phyloP scores from a whole-genome alignment of 2,113 vertebrate genomes.

The Eptesicus fuscus region DNA sequence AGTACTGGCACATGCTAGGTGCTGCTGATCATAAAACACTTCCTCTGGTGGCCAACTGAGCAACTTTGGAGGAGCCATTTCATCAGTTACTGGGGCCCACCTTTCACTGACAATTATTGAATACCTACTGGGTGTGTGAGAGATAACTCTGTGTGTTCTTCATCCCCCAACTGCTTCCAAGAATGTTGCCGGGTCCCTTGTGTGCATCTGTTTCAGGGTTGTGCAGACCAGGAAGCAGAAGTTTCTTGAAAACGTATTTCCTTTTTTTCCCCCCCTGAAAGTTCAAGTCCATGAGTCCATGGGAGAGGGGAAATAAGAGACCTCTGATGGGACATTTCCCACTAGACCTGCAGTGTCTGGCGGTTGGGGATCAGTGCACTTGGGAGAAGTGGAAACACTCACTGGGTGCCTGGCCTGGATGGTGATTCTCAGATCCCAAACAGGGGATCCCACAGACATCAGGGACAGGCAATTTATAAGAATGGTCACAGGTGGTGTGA shows the following conservation, averaged over 20 bases:
- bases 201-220: not conserved
- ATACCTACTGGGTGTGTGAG: not conserved
- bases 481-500: not conserved
- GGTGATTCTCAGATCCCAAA: not conserved
- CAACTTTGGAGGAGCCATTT: not conserved
- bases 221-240: not conserved
- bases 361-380: rapidly evolving
- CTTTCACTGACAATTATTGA: not conserved
- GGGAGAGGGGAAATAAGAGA: rapidly evolving
- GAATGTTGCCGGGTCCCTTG: not conserved
- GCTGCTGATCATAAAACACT: not conserved
- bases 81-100: not conserved
- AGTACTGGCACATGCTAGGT: not conserved
- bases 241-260: not conserved
- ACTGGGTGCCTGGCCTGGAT: not conserved
- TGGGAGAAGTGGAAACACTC: not conserved
- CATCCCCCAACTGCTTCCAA: not conserved
- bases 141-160: not conserved
- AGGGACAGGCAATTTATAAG: not conserved
- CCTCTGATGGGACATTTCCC: not conserved
- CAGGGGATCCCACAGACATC: not conserved
- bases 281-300: not conserved
- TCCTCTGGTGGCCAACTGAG: not conserved
- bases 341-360: not conserved
- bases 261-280: not conserved